Percentiles rank a stretch among this genome's conserved stretches.
phyloP scores from a whole-genome alignment of 2,113 vertebrate genomes.

The Lophura nycthemera region DNA sequence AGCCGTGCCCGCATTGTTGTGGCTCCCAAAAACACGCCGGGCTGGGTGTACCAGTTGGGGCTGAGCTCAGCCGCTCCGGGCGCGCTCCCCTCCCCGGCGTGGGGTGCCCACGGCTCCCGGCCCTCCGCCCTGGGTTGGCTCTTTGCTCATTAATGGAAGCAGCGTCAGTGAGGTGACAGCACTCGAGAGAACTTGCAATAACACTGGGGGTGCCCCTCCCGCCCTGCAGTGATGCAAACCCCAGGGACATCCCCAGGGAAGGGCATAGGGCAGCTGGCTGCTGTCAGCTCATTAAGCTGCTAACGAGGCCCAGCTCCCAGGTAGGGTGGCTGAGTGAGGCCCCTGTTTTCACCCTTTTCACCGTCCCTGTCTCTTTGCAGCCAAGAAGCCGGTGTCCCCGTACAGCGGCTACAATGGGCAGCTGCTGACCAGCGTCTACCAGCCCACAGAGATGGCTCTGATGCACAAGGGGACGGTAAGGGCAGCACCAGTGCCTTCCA shows the following conservation, averaged over 20 bases:
- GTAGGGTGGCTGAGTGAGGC: neutral
- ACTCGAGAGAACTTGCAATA: neutral
- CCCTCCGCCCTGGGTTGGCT: neutral
- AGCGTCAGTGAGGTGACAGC: neutral
- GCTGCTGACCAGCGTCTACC: conserved; percentile 88
- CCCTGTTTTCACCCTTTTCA: neutral
- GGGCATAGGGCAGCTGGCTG: neutral
- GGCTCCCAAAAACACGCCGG: neutral
- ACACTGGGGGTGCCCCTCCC: neutral
- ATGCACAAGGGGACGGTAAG: conserved; percentile 88
- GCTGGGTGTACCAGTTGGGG: conserved; percentile 55
- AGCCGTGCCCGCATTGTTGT: neutral
- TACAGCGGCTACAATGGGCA: conserved; percentile 94
- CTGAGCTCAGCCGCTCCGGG: neutral
- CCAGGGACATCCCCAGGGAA: neutral
- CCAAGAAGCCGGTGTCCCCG: conserved; percentile 87
- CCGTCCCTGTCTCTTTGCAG: conserved; percentile 56
- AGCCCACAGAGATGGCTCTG: conserved; percentile 94
- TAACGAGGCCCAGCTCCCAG: neutral
- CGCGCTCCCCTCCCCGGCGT: neutral
- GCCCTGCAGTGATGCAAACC: neutral
- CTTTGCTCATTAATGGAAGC: neutral
- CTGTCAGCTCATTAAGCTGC: conserved; percentile 24
- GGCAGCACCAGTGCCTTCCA: neutral
- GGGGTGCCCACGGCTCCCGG: neutral